These are phyloP conservation scores for Teleogryllus occipitalis DNA, from an alignment of 1,140 invertebrate genomes.

Conservation along the genomic window DNA sequence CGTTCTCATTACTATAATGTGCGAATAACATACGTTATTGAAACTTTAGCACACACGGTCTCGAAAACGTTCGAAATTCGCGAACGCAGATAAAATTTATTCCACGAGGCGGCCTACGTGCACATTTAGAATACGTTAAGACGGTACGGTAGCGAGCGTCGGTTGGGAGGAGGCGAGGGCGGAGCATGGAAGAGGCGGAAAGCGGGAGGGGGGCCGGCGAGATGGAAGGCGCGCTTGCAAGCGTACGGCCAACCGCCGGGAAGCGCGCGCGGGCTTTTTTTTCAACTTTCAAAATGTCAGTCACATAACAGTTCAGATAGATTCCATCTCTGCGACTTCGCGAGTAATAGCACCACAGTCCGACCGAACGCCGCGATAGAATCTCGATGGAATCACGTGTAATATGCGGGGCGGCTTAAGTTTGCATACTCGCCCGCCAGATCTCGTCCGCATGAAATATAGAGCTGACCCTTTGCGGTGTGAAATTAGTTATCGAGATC, in stretches of 20 bases:
- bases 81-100: no score
- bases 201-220: background rate
- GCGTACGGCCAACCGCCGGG: background rate
- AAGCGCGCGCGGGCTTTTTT: background rate
- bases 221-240: background rate
- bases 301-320: background rate
- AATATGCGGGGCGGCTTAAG: background rate
- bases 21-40: background rate
- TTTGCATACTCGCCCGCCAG: background rate
- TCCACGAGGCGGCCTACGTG: no score
- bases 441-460: background rate
- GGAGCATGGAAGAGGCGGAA: no score
- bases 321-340: background rate
- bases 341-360: background rate
- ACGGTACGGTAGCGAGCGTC: no score
- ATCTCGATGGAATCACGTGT: background rate
- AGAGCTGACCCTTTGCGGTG: background rate
- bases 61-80: no score
- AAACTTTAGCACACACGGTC: background rate
- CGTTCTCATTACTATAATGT: background rate
- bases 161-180: no score
- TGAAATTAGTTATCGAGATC: constrained; percentile 1
- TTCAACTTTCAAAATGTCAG: constrained; percentile 1
- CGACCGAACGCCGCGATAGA: background rate
- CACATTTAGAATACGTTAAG: no score